Evolutionary conservation across 2,113 vertebrate species (phyloP), one percentile per base, ranked within the genome.

Genomic region (Tupaia tana): DNA sequence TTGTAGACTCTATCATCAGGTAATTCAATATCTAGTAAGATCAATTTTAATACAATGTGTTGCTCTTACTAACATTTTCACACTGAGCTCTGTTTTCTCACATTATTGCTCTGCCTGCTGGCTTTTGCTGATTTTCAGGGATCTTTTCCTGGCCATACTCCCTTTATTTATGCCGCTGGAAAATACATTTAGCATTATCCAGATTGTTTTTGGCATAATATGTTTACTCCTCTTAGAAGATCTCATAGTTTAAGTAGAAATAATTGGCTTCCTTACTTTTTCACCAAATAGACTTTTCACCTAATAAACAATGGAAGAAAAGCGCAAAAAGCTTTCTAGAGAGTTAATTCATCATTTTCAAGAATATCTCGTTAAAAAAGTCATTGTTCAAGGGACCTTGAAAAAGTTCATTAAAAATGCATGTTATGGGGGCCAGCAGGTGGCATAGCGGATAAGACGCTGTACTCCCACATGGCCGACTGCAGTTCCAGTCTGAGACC

Each of bases 41-140:
- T 27, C n/a, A 89, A 8, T 86, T 95, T 93, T 80, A 75, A 81
- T 79, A 80, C 78, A 78, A 64, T 67, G 80, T 54, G 9, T 27
- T 56, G 80, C 29, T 11, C 13, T 94, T 66, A 58, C 20, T 77
- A 58, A 82, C 73, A 90, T 82, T 86, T 80, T 54, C 34, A 77
- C 63, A 56, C 89, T 43, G 27, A 34, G 56, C 16, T 91, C 19
- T 70, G 18, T 63, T 63, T 86, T 64, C 15, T 74, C 29, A 92
- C 18, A 80, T 73, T 94, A 92, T 67, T 52, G 56, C 18, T 86
- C 29, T 31, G 31, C 86, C 16, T 93, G 29, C 56, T 86, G 19
- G 19, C 24, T 81, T 90, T 59, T 29, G 12, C 34, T 79, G 24
- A 14, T 92, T 64, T 90, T 73, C 80, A 61, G 79, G 9, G 25